Evolutionary conservation across 2,888 invertebrate species (phyloP).

Genomic region (Nephrotoma flavescens): DNA sequence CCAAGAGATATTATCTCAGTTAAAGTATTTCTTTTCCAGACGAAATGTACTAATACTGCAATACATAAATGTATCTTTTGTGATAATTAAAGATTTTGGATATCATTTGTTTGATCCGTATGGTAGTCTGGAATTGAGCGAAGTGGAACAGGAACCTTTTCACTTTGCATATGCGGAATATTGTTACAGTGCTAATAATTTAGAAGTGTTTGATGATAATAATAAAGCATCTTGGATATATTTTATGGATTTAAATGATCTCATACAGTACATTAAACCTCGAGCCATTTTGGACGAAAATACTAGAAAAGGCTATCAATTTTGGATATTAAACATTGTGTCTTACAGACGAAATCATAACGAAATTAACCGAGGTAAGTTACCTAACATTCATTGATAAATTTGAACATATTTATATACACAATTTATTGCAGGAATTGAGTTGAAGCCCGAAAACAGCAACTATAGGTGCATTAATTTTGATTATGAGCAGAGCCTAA

Average conservation of each 20-base stretch:
- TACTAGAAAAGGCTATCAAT: not conserved
- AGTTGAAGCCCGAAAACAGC: not conserved
- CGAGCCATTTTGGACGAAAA: slow-evolving; percentile 16
- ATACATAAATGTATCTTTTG: slow-evolving; percentile 39
- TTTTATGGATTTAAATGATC: slow-evolving; percentile 15
- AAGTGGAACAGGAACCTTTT: slow-evolving; percentile 11
- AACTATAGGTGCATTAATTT: not conserved
- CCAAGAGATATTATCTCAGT: slow-evolving; percentile 10
- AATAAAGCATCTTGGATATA: slow-evolving; percentile 29
- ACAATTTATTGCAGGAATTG: not conserved
- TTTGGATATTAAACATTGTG: not conserved
- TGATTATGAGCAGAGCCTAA: not conserved
- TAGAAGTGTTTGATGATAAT: not conserved
- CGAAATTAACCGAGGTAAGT: not conserved
- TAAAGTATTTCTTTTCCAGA: slow-evolving; percentile 19
- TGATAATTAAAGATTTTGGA: slow-evolving; percentile 40
- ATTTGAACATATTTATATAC: not conserved
- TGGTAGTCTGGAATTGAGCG: slow-evolving; percentile 25
- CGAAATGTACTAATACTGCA: slow-evolving; percentile 40
- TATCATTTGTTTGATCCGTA: slow-evolving; percentile 51
- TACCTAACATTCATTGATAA: not conserved
- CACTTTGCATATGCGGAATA: slow-evolving; percentile 10
- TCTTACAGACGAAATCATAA: not conserved
- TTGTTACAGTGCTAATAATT: not conserved
- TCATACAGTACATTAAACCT: slow-evolving; percentile 23